Conservation (phyloP, 2,888 invertebrate species). For the Drosophila greeni region DNA sequence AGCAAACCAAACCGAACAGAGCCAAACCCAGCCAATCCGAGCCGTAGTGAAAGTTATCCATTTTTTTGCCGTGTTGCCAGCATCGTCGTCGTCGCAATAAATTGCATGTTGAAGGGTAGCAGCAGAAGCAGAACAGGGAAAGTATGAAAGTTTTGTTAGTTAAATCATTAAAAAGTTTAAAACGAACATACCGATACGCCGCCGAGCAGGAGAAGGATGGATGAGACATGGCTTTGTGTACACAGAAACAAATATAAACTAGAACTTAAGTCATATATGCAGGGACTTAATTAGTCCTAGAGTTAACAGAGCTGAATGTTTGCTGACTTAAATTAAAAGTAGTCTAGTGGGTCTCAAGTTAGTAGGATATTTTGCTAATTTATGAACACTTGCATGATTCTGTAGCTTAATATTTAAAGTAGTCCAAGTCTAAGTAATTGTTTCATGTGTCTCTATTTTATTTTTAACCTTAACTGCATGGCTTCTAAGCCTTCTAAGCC, state of each 20-base stretch:
- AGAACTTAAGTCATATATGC: background rate
- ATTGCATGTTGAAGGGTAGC: slow-evolving; percentile 68
- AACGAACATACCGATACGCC: slow-evolving; percentile 54
- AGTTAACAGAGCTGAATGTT: background rate
- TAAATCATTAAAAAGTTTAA: slow-evolving; percentile 78
- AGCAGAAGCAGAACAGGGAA: slow-evolving; percentile 59
- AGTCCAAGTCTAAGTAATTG: background rate
- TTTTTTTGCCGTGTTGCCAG: slow-evolving; percentile 20
- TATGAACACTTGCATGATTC: background rate
- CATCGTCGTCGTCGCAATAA: slow-evolving; percentile 52
- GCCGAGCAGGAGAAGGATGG: slow-evolving; percentile 16
- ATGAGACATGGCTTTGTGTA: slow-evolving; percentile 13
- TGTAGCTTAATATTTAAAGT: background rate
- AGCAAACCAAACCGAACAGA: slow-evolving; percentile 19
- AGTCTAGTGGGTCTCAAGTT: no score
- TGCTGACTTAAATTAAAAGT: background rate
- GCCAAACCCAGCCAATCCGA: slow-evolving; percentile 1
- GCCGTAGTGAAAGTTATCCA: slow-evolving; percentile 57
- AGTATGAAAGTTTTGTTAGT: slow-evolving; percentile 76
- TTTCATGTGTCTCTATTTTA: background rate
- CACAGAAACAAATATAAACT: slow-evolving; percentile 14
- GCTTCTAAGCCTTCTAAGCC: slow-evolving; percentile 12
- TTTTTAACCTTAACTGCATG: background rate
- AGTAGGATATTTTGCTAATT: background rate
- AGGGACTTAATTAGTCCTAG: background rate